Conservation (phyloP, 2,113 vertebrate genomes). For the Takifugu flavidus region DNA sequence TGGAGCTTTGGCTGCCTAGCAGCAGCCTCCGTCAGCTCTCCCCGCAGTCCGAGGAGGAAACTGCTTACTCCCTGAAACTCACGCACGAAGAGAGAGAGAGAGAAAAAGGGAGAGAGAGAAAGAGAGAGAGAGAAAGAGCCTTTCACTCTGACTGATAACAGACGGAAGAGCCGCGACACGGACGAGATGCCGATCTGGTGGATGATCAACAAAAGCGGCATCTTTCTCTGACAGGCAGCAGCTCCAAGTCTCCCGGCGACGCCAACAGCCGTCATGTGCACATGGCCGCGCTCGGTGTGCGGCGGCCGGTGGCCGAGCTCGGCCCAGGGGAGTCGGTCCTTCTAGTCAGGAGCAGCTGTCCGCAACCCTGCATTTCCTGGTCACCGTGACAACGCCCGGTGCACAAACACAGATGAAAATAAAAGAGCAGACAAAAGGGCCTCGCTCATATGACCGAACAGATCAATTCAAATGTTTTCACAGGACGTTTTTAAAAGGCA, state of each 20-base stretch:
- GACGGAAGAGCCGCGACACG: neutral
- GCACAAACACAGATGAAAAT: slow-evolving; percentile 28
- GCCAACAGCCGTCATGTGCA: slow-evolving; percentile 32
- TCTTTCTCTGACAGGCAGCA: slow-evolving; percentile 10
- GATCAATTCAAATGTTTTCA: slow-evolving; percentile 8
- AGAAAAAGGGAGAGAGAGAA: neutral
- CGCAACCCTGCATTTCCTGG: slow-evolving; percentile 39
- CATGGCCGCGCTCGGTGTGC: slow-evolving; percentile 25
- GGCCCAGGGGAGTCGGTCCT: slow-evolving; percentile 29
- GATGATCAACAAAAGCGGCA: slow-evolving; percentile 3
- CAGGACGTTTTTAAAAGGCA: slow-evolving; percentile 4
- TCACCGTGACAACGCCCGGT: slow-evolving; percentile 57
- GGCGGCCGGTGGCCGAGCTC: slow-evolving; percentile 20
- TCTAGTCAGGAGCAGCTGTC: slow-evolving; percentile 51
- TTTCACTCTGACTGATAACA: neutral
- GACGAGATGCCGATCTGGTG: neutral
- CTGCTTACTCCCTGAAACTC: slow-evolving; percentile 30
- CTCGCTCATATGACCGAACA: slow-evolving; percentile 1
- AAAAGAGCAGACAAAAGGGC: slow-evolving; percentile 19
- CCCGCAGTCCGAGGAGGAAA: slow-evolving; percentile 37
- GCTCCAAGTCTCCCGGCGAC: slow-evolving; percentile 16
- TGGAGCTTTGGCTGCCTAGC: slow-evolving; percentile 52
- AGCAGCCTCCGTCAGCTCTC: slow-evolving; percentile 42
- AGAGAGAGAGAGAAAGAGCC: neutral
- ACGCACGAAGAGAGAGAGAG: neutral